Evolutionary conservation across 2,797 vertebrate species (phyloP).

Genomic region (Dryobates pubescens): DNA sequence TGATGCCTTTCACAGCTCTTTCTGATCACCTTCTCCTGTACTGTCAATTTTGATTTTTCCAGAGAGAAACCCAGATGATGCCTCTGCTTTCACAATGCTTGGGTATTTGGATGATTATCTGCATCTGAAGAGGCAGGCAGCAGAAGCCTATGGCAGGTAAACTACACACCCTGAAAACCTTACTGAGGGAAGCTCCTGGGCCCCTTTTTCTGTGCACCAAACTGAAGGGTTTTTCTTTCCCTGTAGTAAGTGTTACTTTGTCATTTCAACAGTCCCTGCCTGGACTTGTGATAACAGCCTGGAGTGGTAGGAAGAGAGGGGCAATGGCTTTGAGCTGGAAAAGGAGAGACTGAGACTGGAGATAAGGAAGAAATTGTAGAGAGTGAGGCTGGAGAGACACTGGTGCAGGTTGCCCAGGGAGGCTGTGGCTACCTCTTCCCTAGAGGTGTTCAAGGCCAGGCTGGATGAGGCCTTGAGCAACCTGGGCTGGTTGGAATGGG

Average conservation of each 20-base stretch:
- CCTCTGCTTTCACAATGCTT: conserved; percentile 91
- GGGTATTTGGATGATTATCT: conserved; percentile 93
- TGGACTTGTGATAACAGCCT: too few relatives aligned
- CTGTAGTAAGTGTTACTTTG: background rate
- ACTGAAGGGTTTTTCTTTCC: background rate
- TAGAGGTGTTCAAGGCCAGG: too few relatives aligned
- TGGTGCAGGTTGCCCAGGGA: too few relatives aligned
- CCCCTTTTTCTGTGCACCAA: background rate
- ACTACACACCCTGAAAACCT: background rate
- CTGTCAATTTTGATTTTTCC: conserved; percentile 46
- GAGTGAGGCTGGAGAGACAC: too few relatives aligned
- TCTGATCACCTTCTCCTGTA: background rate
- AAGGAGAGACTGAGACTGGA: too few relatives aligned
- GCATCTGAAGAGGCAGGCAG: conserved; percentile 88
- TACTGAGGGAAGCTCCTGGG: background rate
- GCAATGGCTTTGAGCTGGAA: too few relatives aligned
- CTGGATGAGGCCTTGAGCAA: too few relatives aligned
- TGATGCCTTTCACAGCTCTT: background rate
- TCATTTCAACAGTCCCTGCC: background rate
- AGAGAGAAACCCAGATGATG: conserved; percentile 93
- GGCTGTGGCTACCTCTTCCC: too few relatives aligned
- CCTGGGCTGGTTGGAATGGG: too few relatives aligned
- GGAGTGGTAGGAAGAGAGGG: too few relatives aligned
- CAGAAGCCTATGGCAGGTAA: conserved; percentile 89
- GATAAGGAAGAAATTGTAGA: too few relatives aligned